Evolutionary conservation across 2,888 invertebrate species (phyloP), one percentile per base, ranked within the genome.

Genomic region (Dynastes tityus): DNA sequence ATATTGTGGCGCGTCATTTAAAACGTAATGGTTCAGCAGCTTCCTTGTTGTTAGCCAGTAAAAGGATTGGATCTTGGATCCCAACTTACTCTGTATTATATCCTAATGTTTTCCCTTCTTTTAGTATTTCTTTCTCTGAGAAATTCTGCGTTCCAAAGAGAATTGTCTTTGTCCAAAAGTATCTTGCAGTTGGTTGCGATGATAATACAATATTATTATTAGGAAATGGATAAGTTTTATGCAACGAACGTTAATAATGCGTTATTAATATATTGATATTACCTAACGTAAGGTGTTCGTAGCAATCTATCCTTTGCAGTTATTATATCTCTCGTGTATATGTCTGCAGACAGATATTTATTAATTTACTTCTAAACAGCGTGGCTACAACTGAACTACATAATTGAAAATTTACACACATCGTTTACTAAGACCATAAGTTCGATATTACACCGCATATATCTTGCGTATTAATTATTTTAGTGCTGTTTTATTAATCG

Each of bases 391-490:
- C 49, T 32, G 51, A 68, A 68, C 68, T 68, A 45, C 45, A 45
- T 45, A 68, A 68, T 68, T 68, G 68, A 68, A 74, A 74, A 74
- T 61, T 74, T 74, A 74, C 27, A 74, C 45, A 61, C 73, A 61
- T 61, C 73, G 61, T 74, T 74, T 74, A 27, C 27, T 22, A 22
- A 61, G 45, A 11, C 45, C 49, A 27, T 45, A 61, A 32, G 13
- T 29, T 9, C 51, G 68, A 74, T 74, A 74, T 74, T 74, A 74
- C 73, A 74, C 29, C 61, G 61, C 29, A 61, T 29, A 68, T 63
- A 22, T n/a, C 58, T 9, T 63, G 22, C 45, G 58, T 74, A 61
- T 74, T 74, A 74, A 74, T 74, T 74, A 74, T 74, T 45, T 74
- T 74, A 74, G 55, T 45, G 73, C 61, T 16, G 37, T 22, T 61